Evolutionary conservation across 2,113 vertebrate genomes (phyloP), one percentile per base, ranked within the genome.

Genomic region (Rhagologus leucostigma): DNA sequence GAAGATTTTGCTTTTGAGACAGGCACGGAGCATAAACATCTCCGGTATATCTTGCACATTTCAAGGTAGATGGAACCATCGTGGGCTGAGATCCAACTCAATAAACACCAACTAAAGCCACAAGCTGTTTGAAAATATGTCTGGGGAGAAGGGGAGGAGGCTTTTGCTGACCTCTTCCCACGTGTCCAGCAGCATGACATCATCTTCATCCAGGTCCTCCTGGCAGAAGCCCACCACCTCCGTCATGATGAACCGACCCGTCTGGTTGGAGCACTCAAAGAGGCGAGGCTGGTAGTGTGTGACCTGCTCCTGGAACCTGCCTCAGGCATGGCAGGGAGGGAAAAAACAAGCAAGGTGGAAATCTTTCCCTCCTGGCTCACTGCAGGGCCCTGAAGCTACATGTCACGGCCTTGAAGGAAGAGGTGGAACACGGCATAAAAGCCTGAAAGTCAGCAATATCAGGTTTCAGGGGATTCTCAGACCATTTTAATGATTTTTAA

Each of bases 181-280:
- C 2, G 99, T 99, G 95, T 99, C 99, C 93, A 99, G 94, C 35
- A 99, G 94, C 99, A 99, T 99, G 70, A 99, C 98, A 19, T 99
- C 99, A 27, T 99, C 99, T 91, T 99, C 98, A 22, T 99, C 99
- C 96, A 99, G 96, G 96, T 99, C 99, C 17, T 98, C 98, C 96
- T 99, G 99, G 65, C 96, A 96, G 32, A 99, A 99, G 77, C 98
- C 97, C 2, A 97, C 96, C 73, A 99, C 97, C 95, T 99, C 99
- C 0, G 98, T 99, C 97, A 99, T 98, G 88, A 97, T 97, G 93
- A 99, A 99, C 11, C 96, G 96, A 6, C 99, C 99, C 0, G 98
- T 99, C 96, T 99, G 99, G 97, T 99, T 99, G 96, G 99, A 99
- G 96, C 99, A 99, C 87, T 99, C 99, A 1, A 99, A 99, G 82